Evolutionary conservation across 2,113 vertebrate genomes (phyloP), one percentile per base, ranked within the genome.

Genomic region (Chlorodrepanis virens): DNA sequence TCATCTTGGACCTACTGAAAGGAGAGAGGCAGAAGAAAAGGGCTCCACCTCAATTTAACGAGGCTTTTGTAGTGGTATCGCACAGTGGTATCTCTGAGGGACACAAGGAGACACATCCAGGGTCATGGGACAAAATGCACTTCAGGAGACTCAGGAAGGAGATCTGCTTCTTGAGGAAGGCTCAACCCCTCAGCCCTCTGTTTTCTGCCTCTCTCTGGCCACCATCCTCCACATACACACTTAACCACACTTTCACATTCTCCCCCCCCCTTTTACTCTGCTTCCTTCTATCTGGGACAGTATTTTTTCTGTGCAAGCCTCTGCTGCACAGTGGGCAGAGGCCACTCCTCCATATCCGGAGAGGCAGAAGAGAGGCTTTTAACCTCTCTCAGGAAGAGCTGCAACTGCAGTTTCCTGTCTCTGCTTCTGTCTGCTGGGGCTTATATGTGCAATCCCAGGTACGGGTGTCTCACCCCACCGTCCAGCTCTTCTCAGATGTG

Each of bases 311-410:
- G 72, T 85, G 72, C 79, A 83, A 85, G 64, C 79, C 25, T 1
- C 80, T 86, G 60, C 69, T 91, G 81, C 44, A 31, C 5, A 91
- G 94, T 85, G 83, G 84, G 92, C 80, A 95, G 87, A 87, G 61
- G 45, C 90, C 92, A 88, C 90, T 74, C 80, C 72, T 88, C 84
- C 81, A 52, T 68, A 81, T 95, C 94, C 81, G 83, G 88, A 82
- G 75, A 75, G 45, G 49, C 42, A 3, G 84, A 90, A 95, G 85
- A 65, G 45, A 90, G 56, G 75, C 42, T 94, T 96, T 85, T 75
- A 77, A 74, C 77, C 64, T 87, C 45, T 92, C 49, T 80, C 95
- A 79, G 97, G 87, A 96, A 94, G 67, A 68, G 53, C 6, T 83
- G 74, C 64, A 78, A 54, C 33, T 85, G 72, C 76, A 72, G 71